Conservation (phyloP, 2,797 vertebrate species). For the Cirrhinus molitorella region DNA sequence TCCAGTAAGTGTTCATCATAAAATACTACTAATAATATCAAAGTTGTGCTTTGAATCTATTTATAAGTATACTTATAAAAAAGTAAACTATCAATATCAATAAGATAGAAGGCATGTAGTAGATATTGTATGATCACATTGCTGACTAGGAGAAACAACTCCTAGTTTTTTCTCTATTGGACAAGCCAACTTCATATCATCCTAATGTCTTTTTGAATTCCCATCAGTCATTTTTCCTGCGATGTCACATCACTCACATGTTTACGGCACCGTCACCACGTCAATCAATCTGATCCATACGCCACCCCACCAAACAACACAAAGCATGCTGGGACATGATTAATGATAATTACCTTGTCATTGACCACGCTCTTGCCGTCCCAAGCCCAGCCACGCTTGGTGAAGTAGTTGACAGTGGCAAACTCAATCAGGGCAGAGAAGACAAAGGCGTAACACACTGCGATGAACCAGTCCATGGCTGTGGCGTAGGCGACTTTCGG, state of each 20-base stretch:
- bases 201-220: neutral
- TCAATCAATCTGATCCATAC: constrained; percentile 14
- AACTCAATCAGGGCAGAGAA: constrained; percentile 98
- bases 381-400: constrained; percentile 98
- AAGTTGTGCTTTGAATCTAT: no score
- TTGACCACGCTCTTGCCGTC: constrained; percentile 96
- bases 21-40: no score
- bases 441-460: constrained; percentile 97
- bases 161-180: no score
- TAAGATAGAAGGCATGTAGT: neutral
- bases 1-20: no score
- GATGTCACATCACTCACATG: constrained; percentile 12
- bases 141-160: neutral
- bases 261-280: neutral
- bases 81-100: neutral
- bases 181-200: neutral
- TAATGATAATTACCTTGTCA: constrained; percentile 88
- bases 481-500: constrained; percentile 98
- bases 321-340: constrained; percentile 33
- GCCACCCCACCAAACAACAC: neutral
- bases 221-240: constrained; percentile 3
- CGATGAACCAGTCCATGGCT: constrained; percentile 99
- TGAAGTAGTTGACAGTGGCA: constrained; percentile 99
- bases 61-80: neutral
- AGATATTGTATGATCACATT: neutral